These are phyloP conservation scores for Enteromius anoplus DNA, from an alignment of 2,797 vertebrate species.

Conservation along the genomic window DNA sequence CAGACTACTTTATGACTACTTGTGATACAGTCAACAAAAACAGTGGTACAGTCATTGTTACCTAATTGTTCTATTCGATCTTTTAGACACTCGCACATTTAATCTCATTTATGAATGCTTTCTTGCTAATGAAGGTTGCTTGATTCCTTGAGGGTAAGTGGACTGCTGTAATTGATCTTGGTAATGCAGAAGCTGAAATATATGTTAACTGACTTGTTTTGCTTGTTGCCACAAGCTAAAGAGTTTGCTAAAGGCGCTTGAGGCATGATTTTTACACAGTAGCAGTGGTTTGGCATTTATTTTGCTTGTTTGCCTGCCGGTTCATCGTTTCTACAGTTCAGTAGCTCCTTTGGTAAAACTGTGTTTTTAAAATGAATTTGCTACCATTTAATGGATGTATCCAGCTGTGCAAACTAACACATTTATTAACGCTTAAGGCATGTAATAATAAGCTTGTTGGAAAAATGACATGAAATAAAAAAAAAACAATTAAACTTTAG, in stretches of 20 bases:
- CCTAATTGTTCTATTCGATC: background rate
- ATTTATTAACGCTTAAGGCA: background rate
- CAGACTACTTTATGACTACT: background rate
- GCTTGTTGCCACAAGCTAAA: background rate
- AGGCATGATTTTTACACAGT: background rate
- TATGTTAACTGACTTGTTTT: background rate
- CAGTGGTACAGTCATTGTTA: background rate
- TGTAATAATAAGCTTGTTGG: background rate
- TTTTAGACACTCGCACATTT: background rate
- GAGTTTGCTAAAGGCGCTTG: background rate
- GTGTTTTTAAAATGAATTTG: background rate
- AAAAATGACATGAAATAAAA: background rate
- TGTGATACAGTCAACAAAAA: background rate
- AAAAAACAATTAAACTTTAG: background rate
- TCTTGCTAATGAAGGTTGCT: constrained; percentile 7
- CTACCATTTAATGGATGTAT: background rate
- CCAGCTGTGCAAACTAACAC: background rate
- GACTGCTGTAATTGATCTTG: background rate
- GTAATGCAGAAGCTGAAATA: background rate
- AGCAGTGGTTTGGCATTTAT: background rate
- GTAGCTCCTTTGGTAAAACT: background rate
- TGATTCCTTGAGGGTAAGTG: constrained; percentile 3
- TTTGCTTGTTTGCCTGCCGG: background rate
- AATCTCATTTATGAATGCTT: background rate
- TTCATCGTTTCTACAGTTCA: background rate